A percentile compares a stretch with the other conserved stretches of the same genome.
Evolutionary conservation across 1,140 invertebrate genomes (phyloP).

Genomic region (Manduca sexta): DNA sequence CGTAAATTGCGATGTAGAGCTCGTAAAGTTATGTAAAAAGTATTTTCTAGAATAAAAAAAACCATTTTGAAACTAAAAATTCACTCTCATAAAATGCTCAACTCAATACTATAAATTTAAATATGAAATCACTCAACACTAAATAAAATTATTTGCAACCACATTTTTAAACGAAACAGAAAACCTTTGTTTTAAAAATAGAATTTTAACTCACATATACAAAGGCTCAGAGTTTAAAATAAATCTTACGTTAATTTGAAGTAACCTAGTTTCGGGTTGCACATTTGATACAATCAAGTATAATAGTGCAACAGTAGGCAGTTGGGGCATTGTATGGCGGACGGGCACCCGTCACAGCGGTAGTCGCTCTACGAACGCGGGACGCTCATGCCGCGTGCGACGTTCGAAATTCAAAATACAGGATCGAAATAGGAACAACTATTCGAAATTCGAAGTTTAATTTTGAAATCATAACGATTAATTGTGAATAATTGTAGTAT

Average conservation of each 20-base stretch:
- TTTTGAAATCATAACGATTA: no score
- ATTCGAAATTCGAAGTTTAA: not conserved
- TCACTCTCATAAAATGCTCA: no score
- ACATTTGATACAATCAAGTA: slow-evolving; percentile 11
- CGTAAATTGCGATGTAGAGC: no score
- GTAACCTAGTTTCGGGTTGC: slow-evolving; percentile 19
- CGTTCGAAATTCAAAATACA: not conserved
- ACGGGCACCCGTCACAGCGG: slow-evolving; percentile 16
- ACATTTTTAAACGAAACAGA: no score
- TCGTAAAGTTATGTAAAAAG: no score
- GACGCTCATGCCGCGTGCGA: slow-evolving; percentile 2
- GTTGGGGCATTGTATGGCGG: slow-evolving; percentile 12
- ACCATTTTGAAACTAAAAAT: no score
- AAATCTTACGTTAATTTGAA: slow-evolving; percentile 17
- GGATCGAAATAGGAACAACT: not conserved
- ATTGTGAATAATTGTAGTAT: not conserved
- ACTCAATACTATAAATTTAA: no score
- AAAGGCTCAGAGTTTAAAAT: slow-evolving; percentile 1
- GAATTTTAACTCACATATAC: not conserved
- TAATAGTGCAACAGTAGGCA: slow-evolving; percentile 19
- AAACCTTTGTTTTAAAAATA: no score
- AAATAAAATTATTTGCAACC: no score
- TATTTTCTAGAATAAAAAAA: no score
- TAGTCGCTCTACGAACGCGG: slow-evolving; percentile 27
- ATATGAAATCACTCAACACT: no score